These are phyloP conservation scores for Eupithecia dodoneata DNA, from an alignment of 2,888 invertebrate genomes.

Conservation along the genomic window DNA sequence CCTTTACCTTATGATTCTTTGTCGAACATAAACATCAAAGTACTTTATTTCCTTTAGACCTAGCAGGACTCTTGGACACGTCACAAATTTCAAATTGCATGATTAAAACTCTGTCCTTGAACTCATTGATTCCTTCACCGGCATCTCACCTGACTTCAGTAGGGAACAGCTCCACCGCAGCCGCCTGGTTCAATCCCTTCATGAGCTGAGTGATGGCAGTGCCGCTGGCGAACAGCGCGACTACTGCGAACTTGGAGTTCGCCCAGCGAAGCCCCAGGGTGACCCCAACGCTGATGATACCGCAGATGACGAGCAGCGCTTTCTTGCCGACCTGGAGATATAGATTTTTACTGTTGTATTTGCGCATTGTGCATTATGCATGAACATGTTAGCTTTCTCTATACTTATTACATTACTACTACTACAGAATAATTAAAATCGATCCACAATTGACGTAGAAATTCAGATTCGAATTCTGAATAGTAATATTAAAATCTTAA, in stretches of 20 bases:
- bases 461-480: no score
- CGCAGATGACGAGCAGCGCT: slow-evolving; percentile 50
- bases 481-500: not conserved
- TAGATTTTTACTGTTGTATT: not conserved
- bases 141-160: slow-evolving; percentile 60
- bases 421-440: no score
- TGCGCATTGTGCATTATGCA: no score
- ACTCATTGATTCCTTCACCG: no score
- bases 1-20: not conserved
- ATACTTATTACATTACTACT: no score
- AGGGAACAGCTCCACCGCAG: slow-evolving; percentile 61
- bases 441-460: no score
- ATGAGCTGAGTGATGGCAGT: slow-evolving; percentile 58
- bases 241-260: slow-evolving; percentile 56
- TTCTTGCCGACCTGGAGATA: slow-evolving; percentile 59
- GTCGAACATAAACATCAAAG: no score
- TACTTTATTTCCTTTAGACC: no score
- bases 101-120: not conserved
- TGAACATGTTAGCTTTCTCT: not conserved
- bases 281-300: slow-evolving; percentile 45
- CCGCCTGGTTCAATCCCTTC: slow-evolving; percentile 56
- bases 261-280: slow-evolving; percentile 60
- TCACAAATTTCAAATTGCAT: no score
- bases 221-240: slow-evolving; percentile 59
- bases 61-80: no score